Evolutionary conservation across 2,113 vertebrate species (phyloP), one percentile per base, ranked within the genome.

Genomic region (Cyanistes caeruleus): DNA sequence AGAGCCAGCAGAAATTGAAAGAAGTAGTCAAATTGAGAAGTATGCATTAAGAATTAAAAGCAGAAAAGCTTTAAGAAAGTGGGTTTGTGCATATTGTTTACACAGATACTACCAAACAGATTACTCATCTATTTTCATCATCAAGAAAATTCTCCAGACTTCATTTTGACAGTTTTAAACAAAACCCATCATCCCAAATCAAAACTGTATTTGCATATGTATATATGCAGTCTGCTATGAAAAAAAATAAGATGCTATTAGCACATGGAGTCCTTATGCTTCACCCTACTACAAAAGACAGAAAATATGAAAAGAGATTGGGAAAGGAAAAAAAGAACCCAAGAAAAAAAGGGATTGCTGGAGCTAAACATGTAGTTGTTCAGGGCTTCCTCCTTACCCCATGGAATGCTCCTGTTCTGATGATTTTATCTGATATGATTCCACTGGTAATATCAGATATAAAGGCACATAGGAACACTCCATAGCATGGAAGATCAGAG

Each of bases 101-200:
- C n/a, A 82, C 19, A 92, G 80, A 86, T 82, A 86, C 48, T 70
- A 94, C n/a, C 62, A 83, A 91, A 92, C 10, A 30, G 58, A 92
- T 96, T 87, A 91, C 46, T 96, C 65, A 81, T 84, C 60, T 95
- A 89, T 95, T 96, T 91, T 68, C 73, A 76, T 46, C 13, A 88
- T 62, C 79, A 90, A 67, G 69, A 94, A 95, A 72, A 80, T 70
- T 65, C 74, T 93, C 77, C 62, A 95, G 81, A 58, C 89, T 84
- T 92, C 56, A 84, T 95, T 96, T 89, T 95, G 84, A 90, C 85
- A 91, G 72, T 86, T 96, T 90, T 84, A 95, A 93, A 95, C 73
- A 93, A 95, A 95, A 77, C 69, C 58, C 56, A 85, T 83, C 73
- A 78, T 35, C 73, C 14, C 43, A 86, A 35, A n/a, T 93, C 79